Evolutionary conservation across 2,113 vertebrate species (phyloP), one percentile per base, ranked within the genome.

Genomic region (Chionomys nivalis): DNA sequence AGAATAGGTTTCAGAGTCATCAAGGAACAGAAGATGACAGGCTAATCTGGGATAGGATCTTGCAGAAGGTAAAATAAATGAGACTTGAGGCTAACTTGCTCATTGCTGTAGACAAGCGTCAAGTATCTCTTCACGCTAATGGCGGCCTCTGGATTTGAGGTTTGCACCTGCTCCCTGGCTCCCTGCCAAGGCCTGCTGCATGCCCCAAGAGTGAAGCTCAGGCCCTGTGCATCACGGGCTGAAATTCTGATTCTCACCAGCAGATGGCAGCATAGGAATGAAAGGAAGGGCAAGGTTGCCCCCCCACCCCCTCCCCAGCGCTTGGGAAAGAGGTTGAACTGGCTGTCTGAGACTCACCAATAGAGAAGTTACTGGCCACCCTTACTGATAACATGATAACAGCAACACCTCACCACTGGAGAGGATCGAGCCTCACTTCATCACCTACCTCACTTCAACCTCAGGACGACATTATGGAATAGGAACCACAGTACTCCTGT

Each of bases 181-280:
- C 23, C 36, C 26, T 11, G 2, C 23, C 77, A 26, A 3, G 3
- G 19, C 61, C 33, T 12, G 24, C 28, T 8, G 0, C 21, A n/a
- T 36, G 17, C 55, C 13, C 31, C 9, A 0, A 13, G 12, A 78
- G 23, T 12, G 28, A 82, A 14, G 11, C 16, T 0, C 1, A 1
- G 11, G 21, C 49, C 1, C 6, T 1, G 19, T 3, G 19, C 23
- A 6, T 7, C 72, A 75, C 26, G 23, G 61, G 77, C 47, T 97
- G 98, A 95, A 97, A 58, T 96, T 98, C 96, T 75, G 12, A 24
- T 89, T 55, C 16, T 90, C n/a, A 9, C 93, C 98, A 98, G 96
- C 86, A 98, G 98, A 97, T 98, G 98, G 97, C 86, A 98, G 97
- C 94, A 95, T 97, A 85, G 95, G 88, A 16, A 44, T 81, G 76